Conservation (phyloP, 2,888 invertebrate genomes). For the Slavum lentiscoides region DNA sequence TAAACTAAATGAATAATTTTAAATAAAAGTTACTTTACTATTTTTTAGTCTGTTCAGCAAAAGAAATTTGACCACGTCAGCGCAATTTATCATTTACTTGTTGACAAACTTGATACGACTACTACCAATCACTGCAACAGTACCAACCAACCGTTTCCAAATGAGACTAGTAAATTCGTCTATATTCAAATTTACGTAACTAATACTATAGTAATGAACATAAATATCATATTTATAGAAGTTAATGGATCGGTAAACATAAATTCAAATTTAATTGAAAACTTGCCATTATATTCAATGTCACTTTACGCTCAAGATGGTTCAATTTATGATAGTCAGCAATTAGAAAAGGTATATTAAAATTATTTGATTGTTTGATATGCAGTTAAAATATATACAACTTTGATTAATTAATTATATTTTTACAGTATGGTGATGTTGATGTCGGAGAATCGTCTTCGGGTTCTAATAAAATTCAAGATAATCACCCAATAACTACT, state of each 20-base stretch:
- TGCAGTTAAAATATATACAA: neutral
- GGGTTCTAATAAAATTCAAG: constrained; percentile 54
- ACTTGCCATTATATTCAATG: constrained; percentile 49
- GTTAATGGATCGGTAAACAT: constrained; percentile 34
- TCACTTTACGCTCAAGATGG: constrained; percentile 43
- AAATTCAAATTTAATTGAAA: constrained; percentile 46
- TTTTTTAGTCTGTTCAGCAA: constrained; percentile 74
- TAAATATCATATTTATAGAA: constrained; percentile 23
- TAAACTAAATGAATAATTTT: neutral
- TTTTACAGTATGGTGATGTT: constrained; percentile 64
- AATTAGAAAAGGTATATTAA: constrained; percentile 47
- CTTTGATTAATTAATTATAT: neutral
- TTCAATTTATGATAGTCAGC: constrained; percentile 50
- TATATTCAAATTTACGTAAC: neutral
- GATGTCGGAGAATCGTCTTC: constrained; percentile 58
- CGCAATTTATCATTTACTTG: constrained; percentile 88
- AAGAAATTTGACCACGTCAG: constrained; percentile 89
- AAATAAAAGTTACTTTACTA: constrained; percentile 4
- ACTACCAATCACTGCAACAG: constrained; percentile 33
- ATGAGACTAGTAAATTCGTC: constrained; percentile 35
- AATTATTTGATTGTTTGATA: neutral
- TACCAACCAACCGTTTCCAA: constrained; percentile 30
- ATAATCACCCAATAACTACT: constrained; percentile 63
- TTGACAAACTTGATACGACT: constrained; percentile 71
- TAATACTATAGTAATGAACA: neutral